Evolutionary conservation across 2,888 invertebrate species (phyloP).

Genomic region (Erannis defoliaria): DNA sequence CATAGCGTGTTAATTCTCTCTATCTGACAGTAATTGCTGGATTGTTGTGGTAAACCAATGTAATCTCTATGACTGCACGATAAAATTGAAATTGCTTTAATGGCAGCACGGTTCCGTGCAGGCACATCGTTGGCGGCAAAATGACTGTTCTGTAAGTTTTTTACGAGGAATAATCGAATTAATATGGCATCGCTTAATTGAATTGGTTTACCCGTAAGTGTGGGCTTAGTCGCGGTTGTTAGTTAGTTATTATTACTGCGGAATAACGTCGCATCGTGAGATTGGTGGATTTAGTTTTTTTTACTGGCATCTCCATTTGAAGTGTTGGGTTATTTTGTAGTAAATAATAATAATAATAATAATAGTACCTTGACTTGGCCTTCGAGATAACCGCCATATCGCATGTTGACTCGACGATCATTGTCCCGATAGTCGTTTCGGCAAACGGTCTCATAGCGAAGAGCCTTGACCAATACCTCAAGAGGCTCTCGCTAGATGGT

Average conservation of each 20-base stretch:
- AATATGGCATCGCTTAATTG: conserved; percentile 84
- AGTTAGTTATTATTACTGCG: conserved; percentile 2
- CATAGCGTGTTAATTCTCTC: conserved; percentile 69
- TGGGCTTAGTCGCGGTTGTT: conserved; percentile 18
- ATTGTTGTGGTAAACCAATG: conserved; percentile 74
- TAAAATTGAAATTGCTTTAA: conserved; percentile 82
- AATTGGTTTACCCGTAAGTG: conserved; percentile 65
- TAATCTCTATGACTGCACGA: conserved; percentile 78
- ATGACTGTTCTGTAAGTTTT: conserved; percentile 77
- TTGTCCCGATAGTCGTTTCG: no score
- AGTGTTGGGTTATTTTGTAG: no score
- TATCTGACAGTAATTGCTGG: conserved; percentile 74
- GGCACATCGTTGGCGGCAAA: conserved; percentile 70
- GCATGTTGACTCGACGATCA: no score
- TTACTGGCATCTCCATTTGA: no score
- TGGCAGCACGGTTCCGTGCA: conserved; percentile 67
- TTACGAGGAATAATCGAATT: conserved; percentile 82
- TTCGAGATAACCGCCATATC: no score
- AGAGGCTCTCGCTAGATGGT: no score
- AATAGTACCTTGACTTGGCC: no score
- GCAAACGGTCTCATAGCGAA: no score
- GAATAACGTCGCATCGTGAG: not conserved
- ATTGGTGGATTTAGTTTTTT: not conserved
- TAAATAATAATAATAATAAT: no score
- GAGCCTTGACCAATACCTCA: no score